Percentiles rank a stretch among this genome's conserved stretches.
phyloP scores from a whole-genome alignment of 2,797 vertebrate genomes.

The Pitangus sulphuratus region DNA sequence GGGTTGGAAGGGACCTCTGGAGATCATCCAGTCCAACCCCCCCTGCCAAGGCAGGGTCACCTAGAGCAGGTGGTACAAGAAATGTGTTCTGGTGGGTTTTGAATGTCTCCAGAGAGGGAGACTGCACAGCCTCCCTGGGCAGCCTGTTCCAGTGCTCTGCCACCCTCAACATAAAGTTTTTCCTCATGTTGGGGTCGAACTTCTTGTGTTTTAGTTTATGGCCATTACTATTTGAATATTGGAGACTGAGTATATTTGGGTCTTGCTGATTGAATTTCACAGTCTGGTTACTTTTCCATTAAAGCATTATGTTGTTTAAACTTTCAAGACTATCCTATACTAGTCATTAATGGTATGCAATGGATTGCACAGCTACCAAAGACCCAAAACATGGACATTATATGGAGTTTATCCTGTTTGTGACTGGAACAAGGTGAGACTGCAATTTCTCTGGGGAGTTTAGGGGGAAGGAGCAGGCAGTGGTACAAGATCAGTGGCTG shows the following conservation, averaged over 20 bases:
- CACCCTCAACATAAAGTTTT: not conserved
- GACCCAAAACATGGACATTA: not conserved
- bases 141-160: not conserved
- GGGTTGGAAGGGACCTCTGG: not conserved
- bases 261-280: not conserved
- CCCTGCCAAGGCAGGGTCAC: not conserved
- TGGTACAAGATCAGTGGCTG: not conserved
- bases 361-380: not conserved
- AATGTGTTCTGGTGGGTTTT: not conserved
- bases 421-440: not conserved
- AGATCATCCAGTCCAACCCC: not conserved
- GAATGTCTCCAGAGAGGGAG: not conserved
- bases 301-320: not conserved
- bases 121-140: not conserved
- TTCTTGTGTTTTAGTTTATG: not conserved
- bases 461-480: not conserved
- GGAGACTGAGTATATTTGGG: not conserved
- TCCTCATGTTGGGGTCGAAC: not conserved
- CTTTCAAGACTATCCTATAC: not conserved
- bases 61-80: not conserved
- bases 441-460: not conserved
- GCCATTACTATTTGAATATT: not conserved
- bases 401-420: not conserved
- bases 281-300: not conserved
- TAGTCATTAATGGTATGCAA: not conserved